Evolutionary conservation across 2,797 vertebrate genomes (phyloP).

Genomic region (Aeoliscus strigatus): DNA sequence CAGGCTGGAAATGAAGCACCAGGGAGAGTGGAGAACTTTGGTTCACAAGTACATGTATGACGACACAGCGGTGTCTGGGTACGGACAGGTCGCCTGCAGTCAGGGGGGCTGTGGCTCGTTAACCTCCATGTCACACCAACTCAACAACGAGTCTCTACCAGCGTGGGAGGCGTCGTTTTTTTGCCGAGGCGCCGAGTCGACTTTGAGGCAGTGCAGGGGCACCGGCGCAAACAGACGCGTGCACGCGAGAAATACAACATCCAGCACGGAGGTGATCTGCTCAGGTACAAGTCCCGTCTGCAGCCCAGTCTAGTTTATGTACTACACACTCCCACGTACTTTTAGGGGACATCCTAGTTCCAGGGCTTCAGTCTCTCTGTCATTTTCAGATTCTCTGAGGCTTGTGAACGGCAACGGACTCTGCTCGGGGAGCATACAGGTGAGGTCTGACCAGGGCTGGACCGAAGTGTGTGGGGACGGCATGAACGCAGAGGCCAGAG

Average conservation of each 20-base stretch:
- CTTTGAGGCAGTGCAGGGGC: constrained; percentile 3
- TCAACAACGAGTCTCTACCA: background rate
- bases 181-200: background rate
- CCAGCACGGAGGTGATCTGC: constrained; percentile 8
- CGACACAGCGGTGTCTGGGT: fast-evolving
- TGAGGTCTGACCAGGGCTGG: constrained; percentile 9
- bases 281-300: constrained; percentile 18
- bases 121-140: background rate
- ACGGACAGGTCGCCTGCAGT: constrained; percentile 13
- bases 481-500: background rate
- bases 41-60: fast-evolving
- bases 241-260: background rate
- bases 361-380: background rate
- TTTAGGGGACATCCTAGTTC: too few relatives aligned
- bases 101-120: constrained; percentile 22
- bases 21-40: constrained; percentile 11
- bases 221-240: background rate
- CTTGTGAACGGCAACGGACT: background rate
- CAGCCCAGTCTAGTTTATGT: background rate
- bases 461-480: constrained; percentile 2
- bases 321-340: background rate
- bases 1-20: constrained; percentile 21
- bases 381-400: constrained; percentile 13
- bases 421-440: constrained; percentile 1
- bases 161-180: background rate